phyloP scores from a whole-genome alignment of 2,797 vertebrate genomes.

The Pempheris klunzingeri region DNA sequence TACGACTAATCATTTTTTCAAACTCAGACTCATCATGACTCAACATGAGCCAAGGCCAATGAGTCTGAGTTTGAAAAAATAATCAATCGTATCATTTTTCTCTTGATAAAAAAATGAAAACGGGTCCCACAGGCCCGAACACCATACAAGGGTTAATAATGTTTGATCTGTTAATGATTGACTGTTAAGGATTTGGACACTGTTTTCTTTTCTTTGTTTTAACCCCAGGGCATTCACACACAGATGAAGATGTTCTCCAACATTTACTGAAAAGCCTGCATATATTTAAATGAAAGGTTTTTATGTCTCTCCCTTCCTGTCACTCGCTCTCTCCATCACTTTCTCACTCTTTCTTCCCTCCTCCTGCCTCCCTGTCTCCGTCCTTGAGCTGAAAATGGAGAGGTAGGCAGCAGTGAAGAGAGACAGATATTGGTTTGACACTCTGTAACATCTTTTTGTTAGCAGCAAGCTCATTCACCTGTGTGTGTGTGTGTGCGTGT shows the following conservation, averaged over 20 bases:
- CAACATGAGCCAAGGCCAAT: too few species aligned
- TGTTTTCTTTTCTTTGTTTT: constrained; percentile 16
- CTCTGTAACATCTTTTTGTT: constrained; percentile 78
- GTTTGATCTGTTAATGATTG: background rate
- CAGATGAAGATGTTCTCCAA: constrained; percentile 42
- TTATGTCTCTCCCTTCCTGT: constrained; percentile 35
- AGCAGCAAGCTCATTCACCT: constrained; percentile 65
- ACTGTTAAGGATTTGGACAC: constrained; percentile 6
- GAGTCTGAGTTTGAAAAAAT: too few species aligned
- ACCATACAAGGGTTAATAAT: too few species aligned
- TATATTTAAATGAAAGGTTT: constrained; percentile 50
- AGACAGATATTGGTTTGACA: constrained; percentile 77
- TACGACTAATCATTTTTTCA: too few species aligned
- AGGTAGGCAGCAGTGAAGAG: constrained; percentile 73
- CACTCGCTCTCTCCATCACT: constrained; percentile 49
- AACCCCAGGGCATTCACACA: constrained; percentile 2
- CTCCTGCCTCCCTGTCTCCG: constrained; percentile 48
- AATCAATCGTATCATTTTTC: too few species aligned
- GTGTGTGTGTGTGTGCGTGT: constrained; percentile 44
- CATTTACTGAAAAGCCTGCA: constrained; percentile 47
- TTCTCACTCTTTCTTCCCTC: constrained; percentile 35
- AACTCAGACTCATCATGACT: too few species aligned
- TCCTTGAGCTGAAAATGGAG: constrained; percentile 79
- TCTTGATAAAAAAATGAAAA: too few species aligned
- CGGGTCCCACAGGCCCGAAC: too few species aligned